Percentiles rank a stretch among this genome's conserved stretches.
phyloP scores from a whole-genome alignment of 2,888 invertebrate species.

The Plemyria rubiginata region DNA sequence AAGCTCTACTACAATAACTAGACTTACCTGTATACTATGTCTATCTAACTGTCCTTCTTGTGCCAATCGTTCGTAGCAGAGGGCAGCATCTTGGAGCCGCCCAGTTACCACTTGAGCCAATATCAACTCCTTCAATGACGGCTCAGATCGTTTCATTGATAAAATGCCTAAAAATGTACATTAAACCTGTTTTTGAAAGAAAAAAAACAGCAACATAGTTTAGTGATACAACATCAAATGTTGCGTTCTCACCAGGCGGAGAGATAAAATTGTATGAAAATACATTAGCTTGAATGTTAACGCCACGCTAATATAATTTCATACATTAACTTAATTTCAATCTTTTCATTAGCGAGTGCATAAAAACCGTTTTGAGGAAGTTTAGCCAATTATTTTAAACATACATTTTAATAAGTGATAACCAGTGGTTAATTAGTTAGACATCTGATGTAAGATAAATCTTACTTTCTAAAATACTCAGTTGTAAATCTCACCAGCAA shows the following conservation, averaged over 20 bases:
- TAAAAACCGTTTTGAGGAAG: too few relatives aligned
- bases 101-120: slow-evolving; percentile 94
- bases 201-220: too few relatives aligned
- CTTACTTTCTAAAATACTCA: background rate
- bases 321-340: too few relatives aligned
- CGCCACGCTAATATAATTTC: too few relatives aligned
- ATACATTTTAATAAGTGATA: too few relatives aligned
- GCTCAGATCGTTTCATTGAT: slow-evolving; percentile 89
- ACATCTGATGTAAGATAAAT: background rate
- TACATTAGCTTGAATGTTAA: too few relatives aligned
- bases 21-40: slow-evolving; percentile 70
- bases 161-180: slow-evolving; percentile 81
- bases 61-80: slow-evolving; percentile 94
- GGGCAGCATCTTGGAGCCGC: slow-evolving; percentile 92
- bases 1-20: background rate
- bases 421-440: too few relatives aligned
- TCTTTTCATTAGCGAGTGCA: too few relatives aligned
- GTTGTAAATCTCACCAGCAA: slow-evolving; percentile 85
- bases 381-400: too few relatives aligned
- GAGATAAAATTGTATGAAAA: too few relatives aligned
- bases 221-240: too few relatives aligned
- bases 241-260: too few relatives aligned
- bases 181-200: background rate
- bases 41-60: slow-evolving; percentile 82
- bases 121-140: slow-evolving; percentile 92